A percentile compares a stretch with the other conserved stretches of the same genome.
Conservation (phyloP, 2,888 invertebrate species). For the Amblyjoppa fuscipennis region DNA sequence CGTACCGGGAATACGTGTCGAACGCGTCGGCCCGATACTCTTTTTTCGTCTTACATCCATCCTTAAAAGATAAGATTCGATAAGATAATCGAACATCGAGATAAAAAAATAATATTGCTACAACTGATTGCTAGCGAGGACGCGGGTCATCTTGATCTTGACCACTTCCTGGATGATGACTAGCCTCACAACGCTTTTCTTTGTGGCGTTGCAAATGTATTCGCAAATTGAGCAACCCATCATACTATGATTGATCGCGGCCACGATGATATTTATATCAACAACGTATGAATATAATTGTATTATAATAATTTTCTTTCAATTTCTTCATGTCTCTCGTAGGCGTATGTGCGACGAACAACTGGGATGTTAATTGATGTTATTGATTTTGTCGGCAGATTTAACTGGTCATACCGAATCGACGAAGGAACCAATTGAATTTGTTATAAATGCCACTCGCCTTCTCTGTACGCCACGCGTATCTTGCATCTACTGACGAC, state of each 20-base stretch:
- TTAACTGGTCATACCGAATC: conserved; percentile 41
- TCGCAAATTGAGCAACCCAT: background rate
- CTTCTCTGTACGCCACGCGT: conserved; percentile 66
- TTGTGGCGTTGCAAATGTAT: background rate
- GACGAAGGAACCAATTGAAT: conserved; percentile 39
- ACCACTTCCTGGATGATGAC: background rate
- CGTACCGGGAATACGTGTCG: background rate
- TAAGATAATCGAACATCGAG: conserved; percentile 59
- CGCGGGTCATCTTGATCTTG: conserved; percentile 3
- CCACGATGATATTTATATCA: background rate
- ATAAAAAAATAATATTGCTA: conserved; percentile 55
- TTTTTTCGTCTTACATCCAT: conserved; percentile 10
- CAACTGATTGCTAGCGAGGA: background rate
- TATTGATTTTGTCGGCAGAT: conserved; percentile 50
- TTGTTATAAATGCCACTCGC: conserved; percentile 69
- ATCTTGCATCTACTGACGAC: conserved; percentile 61
- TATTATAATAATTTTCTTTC: background rate
- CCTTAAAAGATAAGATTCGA: conserved; percentile 43
- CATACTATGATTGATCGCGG: background rate
- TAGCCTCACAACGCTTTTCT: background rate
- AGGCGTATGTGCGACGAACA: background rate
- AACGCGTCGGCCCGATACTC: conserved; percentile 1
- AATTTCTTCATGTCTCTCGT: background rate
- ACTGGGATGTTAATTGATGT: conserved; percentile 12
- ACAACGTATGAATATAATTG: background rate